Evolutionary conservation across 2,113 vertebrate genomes (phyloP).

Genomic region (Solea solea): DNA sequence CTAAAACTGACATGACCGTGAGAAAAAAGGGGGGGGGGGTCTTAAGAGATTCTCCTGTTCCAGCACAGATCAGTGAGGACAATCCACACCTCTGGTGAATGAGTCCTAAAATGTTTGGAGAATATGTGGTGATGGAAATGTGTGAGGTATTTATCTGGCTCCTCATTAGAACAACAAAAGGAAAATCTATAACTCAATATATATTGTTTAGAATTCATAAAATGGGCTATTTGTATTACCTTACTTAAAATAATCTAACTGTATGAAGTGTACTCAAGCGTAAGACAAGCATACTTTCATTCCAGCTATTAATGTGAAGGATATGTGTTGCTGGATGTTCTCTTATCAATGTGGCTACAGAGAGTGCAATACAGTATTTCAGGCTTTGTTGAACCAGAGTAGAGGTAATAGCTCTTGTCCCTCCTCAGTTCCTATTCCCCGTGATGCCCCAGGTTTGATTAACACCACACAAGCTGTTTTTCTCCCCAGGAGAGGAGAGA

Average conservation of each 20-base stretch:
- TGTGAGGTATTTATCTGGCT: neutral
- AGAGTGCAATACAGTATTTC: constrained; percentile 42
- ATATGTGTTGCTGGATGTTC: constrained; percentile 29
- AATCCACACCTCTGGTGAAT: constrained; percentile 29
- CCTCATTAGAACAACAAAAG: neutral
- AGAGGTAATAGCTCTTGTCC: constrained; percentile 37
- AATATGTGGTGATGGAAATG: constrained; percentile 13
- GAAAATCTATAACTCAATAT: constrained; percentile 1
- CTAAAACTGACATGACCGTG: constrained; percentile 26
- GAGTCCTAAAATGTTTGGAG: constrained; percentile 15
- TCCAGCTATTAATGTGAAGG: constrained; percentile 10
- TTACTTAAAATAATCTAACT: constrained; percentile 13
- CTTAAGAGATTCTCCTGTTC: constrained; percentile 35
- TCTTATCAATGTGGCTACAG: constrained; percentile 44
- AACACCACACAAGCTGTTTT: constrained; percentile 60
- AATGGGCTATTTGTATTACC: constrained; percentile 24
- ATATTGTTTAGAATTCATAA: constrained; percentile 17
- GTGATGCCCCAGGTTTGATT: constrained; percentile 65
- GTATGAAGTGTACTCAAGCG: constrained; percentile 27
- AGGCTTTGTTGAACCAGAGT: constrained; percentile 34
- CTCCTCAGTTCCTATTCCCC: constrained; percentile 34
- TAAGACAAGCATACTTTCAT: constrained; percentile 38
- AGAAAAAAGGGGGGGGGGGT: constrained; percentile 34
- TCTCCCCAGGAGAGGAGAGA: constrained; percentile 23
- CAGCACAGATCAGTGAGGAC: constrained; percentile 26